Base-by-base conservation (phyloP, 2,113 vertebrate species). In the Scartelaos histophorus region DNA sequence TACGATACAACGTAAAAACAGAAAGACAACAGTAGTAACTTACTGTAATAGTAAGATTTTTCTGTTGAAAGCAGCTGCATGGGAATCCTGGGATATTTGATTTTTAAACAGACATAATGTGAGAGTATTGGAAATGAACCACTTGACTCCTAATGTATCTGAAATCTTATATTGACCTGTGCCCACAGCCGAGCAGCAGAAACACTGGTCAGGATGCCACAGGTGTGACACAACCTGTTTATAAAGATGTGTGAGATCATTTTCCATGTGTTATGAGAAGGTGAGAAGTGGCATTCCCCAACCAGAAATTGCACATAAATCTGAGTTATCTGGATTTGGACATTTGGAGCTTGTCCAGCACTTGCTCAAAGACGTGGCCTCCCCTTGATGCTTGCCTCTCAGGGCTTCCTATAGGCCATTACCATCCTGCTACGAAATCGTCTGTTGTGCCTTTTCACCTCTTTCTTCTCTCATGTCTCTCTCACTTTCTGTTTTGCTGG, bases 401-500 rank as follows among this genome's bases (percentile, higher is more conserved):
- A 74, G 62, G 72, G 72, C 73, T 85, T 87, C 65, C 77, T 35
- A 70, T 65, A 45, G 73, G 61, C 69, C 62, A 65, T 49, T 72
- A 86, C 74, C 21, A 17, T 64, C 66, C 75, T 71, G 46, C 75
- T 83, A 83, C 72, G 66, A 75, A 66, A 84, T 85, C 69, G 65
- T 88, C 70, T 13, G 47, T 67, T 57, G 86, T 72, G 34, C 75
- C 75, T 70, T 68, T 84, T 67, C 65, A 54, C 49, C 56, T 51
- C 47, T 10, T 66, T 66, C 67, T 71, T 35, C 60, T 60, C 54
- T 38, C 53, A 25, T 66, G 73, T 62, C 69, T 12, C 46, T 45
- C 74, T 79, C 61, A 71, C 82, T 87, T 88, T 87, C 80, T 87
- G 84, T 89, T 90, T 91, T 90, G 76, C 85, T 84, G 84, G 87